Evolutionary conservation across 2,113 vertebrate genomes (phyloP).

Genomic region (Pongo pygmaeus): DNA sequence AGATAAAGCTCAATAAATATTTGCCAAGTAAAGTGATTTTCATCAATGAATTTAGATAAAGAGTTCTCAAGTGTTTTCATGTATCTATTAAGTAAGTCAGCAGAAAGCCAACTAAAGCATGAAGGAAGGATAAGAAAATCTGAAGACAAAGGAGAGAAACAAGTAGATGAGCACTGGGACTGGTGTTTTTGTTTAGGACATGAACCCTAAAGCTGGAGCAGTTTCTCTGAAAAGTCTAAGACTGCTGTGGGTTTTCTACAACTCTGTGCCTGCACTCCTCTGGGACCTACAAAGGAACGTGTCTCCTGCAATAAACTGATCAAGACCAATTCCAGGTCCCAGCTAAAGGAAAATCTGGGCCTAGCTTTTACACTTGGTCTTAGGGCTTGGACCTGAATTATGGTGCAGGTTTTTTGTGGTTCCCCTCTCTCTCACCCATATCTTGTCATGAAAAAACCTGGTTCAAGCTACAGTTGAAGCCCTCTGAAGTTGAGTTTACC

Average conservation of each 20-base stretch:
- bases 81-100: not conserved
- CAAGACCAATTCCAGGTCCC: not conserved
- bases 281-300: fast-evolving
- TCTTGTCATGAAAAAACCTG: not conserved
- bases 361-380: not conserved
- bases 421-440: fast-evolving
- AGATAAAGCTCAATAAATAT: not conserved
- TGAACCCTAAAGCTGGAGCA: not conserved
- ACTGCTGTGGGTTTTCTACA: no score
- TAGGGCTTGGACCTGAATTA: no score
- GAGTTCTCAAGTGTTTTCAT: not conserved
- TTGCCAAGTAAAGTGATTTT: not conserved
- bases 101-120: not conserved
- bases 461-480: not conserved
- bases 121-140: not conserved
- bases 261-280: fast-evolving
- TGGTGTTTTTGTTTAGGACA: not conserved
- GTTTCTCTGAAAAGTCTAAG: not conserved
- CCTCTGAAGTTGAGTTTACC: not conserved
- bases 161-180: fast-evolving
- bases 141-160: not conserved
- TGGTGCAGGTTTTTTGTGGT: not conserved
- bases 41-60: not conserved
- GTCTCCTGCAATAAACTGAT: not conserved
- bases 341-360: not conserved